A percentile compares a stretch with the other conserved stretches of the same genome.
Conservation (phyloP, 2,797 vertebrate species). For the Clangula hyemalis region DNA sequence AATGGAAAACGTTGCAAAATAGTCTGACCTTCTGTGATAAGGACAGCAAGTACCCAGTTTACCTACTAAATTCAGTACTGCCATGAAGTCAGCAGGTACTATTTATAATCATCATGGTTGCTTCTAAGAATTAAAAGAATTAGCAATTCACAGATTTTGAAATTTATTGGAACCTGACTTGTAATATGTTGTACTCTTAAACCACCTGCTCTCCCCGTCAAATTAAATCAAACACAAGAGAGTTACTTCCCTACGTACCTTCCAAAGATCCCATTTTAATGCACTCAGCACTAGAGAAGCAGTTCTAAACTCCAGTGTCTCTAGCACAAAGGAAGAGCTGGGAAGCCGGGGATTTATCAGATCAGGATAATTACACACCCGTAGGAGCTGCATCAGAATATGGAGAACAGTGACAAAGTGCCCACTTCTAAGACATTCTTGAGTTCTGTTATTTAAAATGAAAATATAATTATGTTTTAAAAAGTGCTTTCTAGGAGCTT, state of each 20-base stretch:
- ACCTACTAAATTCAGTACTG: not conserved
- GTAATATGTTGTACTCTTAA: not conserved
- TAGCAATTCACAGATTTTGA: not conserved
- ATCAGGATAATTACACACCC: constrained; percentile 90
- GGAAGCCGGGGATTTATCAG: constrained; percentile 81
- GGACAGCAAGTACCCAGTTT: not conserved
- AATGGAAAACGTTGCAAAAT: not conserved
- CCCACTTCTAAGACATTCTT: constrained; percentile 88
- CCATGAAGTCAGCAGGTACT: not conserved
- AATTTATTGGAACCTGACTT: not conserved
- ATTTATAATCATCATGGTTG: not conserved
- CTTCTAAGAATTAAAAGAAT: not conserved
- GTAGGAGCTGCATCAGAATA: constrained; percentile 86
- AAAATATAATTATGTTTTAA: not conserved
- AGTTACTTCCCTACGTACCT: constrained; percentile 71
- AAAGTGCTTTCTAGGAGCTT: not conserved
- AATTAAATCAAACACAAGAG: not conserved
- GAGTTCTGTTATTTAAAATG: constrained; percentile 75
- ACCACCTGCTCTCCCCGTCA: not conserved
- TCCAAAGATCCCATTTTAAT: constrained; percentile 79
- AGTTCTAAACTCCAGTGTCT: constrained; percentile 77
- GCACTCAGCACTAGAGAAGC: constrained; percentile 84
- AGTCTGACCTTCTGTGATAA: not conserved
- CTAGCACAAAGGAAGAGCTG: constrained; percentile 79
- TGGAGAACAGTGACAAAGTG: constrained; percentile 88